phyloP scores from a whole-genome alignment of 2,797 vertebrate genomes.

The Poeciliopsis turneri region DNA sequence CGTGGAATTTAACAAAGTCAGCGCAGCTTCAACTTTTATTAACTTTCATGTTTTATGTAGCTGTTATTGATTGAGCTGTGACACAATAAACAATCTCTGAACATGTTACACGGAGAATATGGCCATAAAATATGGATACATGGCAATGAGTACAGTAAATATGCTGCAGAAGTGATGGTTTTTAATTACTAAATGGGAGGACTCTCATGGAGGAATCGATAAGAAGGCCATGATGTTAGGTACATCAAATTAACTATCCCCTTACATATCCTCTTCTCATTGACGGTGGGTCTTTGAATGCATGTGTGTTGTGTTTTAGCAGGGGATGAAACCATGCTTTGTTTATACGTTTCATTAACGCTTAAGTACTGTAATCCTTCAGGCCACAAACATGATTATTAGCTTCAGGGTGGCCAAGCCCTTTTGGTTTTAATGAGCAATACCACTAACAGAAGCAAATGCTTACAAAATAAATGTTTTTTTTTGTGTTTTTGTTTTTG shows the following conservation, averaged over 20 bases:
- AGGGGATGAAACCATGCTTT: not conserved
- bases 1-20: conserved; percentile 49
- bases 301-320: not conserved
- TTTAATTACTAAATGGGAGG: conserved; percentile 51
- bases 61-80: conserved; percentile 53
- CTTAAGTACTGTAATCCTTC: conserved; percentile 15
- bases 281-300: not conserved
- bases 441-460: not conserved
- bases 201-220: conserved; percentile 50
- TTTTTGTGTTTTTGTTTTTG: not conserved
- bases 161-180: conserved; percentile 40
- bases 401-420: conserved; percentile 13
- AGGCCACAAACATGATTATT: conserved; percentile 26
- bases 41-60: conserved; percentile 10
- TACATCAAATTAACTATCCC: conserved; percentile 7
- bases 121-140: conserved; percentile 33
- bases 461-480: not conserved
- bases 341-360: conserved; percentile 1
- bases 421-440: conserved; percentile 38
- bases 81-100: conserved; percentile 45
- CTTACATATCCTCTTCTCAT: conserved; percentile 1
- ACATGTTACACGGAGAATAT: conserved; percentile 9
- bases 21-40: conserved; percentile 31
- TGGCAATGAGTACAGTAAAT: conserved; percentile 24
- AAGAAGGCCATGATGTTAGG: conserved; percentile 1